phyloP scores from a whole-genome alignment of 2,113 vertebrate species.

The Neopipo cinnamomea region DNA sequence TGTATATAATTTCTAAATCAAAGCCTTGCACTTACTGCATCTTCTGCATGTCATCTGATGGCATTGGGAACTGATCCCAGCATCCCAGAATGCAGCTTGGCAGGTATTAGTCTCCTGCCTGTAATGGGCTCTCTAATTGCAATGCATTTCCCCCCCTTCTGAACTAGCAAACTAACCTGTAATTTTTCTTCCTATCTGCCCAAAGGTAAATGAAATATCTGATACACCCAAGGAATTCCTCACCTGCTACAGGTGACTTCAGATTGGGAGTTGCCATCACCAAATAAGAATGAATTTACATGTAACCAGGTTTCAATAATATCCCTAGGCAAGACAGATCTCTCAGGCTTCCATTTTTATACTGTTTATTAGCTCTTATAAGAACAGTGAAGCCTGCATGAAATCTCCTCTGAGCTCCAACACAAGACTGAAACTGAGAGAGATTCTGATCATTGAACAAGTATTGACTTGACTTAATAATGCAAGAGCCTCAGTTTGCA shows the following conservation, averaged over 20 bases:
- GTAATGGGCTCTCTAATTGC: slow-evolving; percentile 41
- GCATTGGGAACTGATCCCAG: slow-evolving; percentile 30
- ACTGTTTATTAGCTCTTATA: neutral
- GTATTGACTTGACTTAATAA: slow-evolving; percentile 38
- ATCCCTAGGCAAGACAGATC: neutral
- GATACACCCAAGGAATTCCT: slow-evolving; percentile 61
- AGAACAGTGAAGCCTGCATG: neutral
- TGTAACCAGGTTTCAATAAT: neutral
- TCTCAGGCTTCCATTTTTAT: neutral
- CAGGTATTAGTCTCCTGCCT: slow-evolving; percentile 15
- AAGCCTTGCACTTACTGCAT: slow-evolving; percentile 15
- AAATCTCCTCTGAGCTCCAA: neutral
- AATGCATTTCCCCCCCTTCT: slow-evolving; percentile 39
- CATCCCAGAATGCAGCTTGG: slow-evolving; percentile 47
- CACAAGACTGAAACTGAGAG: neutral
- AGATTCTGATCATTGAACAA: slow-evolving; percentile 36
- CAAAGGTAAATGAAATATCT: slow-evolving; percentile 48
- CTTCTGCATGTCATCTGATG: slow-evolving; percentile 33
- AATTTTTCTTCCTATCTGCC: slow-evolving; percentile 55
- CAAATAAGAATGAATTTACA: slow-evolving; percentile 1
- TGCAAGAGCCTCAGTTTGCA: neutral
- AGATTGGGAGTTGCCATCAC: slow-evolving; percentile 35
- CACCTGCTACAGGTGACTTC: slow-evolving; percentile 52
- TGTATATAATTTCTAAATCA: slow-evolving; percentile 40
- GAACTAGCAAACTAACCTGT: slow-evolving; percentile 50